Evolutionary conservation across 53 echinoderm and acorn worm species (phyloP), one percentile per base, ranked within the genome.

Genomic region (Luidia sarsii): DNA sequence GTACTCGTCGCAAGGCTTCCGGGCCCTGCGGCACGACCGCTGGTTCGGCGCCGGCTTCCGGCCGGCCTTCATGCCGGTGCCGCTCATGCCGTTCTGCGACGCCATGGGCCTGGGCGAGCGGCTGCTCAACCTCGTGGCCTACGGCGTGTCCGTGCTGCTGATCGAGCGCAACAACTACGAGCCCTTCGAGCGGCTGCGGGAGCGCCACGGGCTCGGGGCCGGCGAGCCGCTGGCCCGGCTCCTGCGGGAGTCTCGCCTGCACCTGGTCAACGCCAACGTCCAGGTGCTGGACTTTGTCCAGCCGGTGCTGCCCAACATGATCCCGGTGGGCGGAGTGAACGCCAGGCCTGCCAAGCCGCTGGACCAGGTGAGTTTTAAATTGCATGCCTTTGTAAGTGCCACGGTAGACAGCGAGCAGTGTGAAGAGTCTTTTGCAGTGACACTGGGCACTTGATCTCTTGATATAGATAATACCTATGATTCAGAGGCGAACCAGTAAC

Each of bases 291-390:
- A 80, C 20, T 80, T 80, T 1, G 38, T 65, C 1, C 65, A 65
- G 15, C 80, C 80, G 49, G 25, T 80, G 22, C 50, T 36, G 65
- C 80, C 80, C 7, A 80, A 80, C 34, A 18, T 80, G 11, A 64
- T 80, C 11, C 80, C 30, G 7, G 80, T 80, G 28, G 80, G 80
- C 32, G 80, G 80, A 14, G 35, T 80, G 2, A 80, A 64, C 0
- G 64, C 80, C 4, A 46, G 35, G 51, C 80, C 80, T 37, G 18
- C 80, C 8, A 33, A 64, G 19, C 80, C 80, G 1, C 33, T 80
- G 18, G 51, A 80, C 3, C 36, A 80, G 64, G 80, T 80, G 50
- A 49, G 64, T 27, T 30, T n/a, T n/a, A n/a, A n/a, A n/a, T n/a
- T n/a, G n/a, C n/a, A n/a, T n/a, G n/a, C n/a, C n/a, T n/a, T n/a